These are phyloP conservation scores for Periophthalmodon schlosseri DNA, from an alignment of 2,113 vertebrate species.

Conservation along the genomic window DNA sequence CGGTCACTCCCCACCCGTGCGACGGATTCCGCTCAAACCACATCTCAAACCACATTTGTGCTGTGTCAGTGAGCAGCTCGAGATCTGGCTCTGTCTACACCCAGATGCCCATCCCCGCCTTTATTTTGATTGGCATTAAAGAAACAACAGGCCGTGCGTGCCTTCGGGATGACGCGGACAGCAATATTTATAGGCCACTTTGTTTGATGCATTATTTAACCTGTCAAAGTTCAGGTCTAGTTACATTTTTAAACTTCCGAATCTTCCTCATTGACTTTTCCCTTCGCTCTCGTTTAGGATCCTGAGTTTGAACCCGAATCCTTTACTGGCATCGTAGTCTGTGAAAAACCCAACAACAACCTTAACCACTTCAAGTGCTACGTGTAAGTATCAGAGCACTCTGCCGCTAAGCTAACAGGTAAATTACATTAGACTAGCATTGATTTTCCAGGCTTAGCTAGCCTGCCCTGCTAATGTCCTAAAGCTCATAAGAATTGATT, in stretches of 20 bases:
- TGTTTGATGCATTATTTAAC: not conserved
- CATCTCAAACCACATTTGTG: too few relatives aligned
- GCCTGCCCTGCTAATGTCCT: slow-evolving; percentile 35
- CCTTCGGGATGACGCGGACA: not conserved
- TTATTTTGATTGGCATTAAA: not conserved
- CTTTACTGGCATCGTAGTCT: slow-evolving; percentile 83
- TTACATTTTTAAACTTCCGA: slow-evolving; percentile 10
- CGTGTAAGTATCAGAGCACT: slow-evolving; percentile 71
- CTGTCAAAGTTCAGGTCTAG: slow-evolving; percentile 16
- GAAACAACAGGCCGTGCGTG: not conserved
- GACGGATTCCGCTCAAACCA: too few relatives aligned
- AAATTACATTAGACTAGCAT: slow-evolving; percentile 61
- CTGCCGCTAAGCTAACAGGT: slow-evolving; percentile 38
- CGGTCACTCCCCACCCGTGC: too few relatives aligned
- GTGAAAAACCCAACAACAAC: slow-evolving; percentile 88
- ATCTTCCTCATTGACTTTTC: not conserved
- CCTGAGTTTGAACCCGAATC: slow-evolving; percentile 74
- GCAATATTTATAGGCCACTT: not conserved
- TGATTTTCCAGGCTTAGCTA: slow-evolving; percentile 56
- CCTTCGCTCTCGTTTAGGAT: slow-evolving; percentile 46
- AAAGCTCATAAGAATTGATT: slow-evolving; percentile 49
- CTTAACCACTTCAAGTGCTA: slow-evolving; percentile 93
- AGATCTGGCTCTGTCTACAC: not conserved
- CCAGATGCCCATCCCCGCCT: not conserved
- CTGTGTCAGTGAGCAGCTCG: too few relatives aligned